phyloP scores from a whole-genome alignment of 2,113 vertebrate genomes.

The Physeter macrocephalus region DNA sequence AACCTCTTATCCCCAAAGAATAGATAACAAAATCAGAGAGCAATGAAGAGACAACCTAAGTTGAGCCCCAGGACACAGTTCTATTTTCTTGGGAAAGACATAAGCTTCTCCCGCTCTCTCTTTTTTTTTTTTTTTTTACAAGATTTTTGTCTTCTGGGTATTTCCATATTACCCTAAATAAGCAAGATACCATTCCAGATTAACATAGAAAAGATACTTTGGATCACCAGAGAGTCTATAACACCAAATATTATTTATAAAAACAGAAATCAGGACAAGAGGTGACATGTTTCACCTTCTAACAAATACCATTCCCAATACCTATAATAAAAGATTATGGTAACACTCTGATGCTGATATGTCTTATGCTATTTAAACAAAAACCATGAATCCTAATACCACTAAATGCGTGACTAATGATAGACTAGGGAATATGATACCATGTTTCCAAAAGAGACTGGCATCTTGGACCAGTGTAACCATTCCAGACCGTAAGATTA shows the following conservation, averaged over 20 bases:
- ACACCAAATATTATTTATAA: background rate
- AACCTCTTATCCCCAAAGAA: background rate
- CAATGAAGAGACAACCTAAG: background rate
- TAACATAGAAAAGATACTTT: background rate
- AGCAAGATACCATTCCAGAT: background rate
- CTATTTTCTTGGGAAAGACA: background rate
- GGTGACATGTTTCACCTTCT: background rate
- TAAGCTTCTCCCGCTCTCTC: background rate
- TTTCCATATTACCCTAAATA: background rate
- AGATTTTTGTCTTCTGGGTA: background rate
- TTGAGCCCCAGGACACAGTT: background rate
- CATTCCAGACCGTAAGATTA: background rate
- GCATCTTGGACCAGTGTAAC: background rate
- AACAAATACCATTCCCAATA: background rate
- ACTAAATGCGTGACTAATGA: background rate
- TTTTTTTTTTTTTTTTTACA: background rate
- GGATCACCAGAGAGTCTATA: background rate
- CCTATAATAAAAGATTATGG: background rate
- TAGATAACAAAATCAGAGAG: background rate
- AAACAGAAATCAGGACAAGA: background rate
- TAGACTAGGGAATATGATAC: background rate
- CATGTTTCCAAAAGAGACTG: background rate
- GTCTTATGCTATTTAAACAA: background rate
- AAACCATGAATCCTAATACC: background rate
- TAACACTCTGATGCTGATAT: background rate